phyloP scores from a whole-genome alignment of 1,140 invertebrate genomes.

The Coptotermes formosanus region DNA sequence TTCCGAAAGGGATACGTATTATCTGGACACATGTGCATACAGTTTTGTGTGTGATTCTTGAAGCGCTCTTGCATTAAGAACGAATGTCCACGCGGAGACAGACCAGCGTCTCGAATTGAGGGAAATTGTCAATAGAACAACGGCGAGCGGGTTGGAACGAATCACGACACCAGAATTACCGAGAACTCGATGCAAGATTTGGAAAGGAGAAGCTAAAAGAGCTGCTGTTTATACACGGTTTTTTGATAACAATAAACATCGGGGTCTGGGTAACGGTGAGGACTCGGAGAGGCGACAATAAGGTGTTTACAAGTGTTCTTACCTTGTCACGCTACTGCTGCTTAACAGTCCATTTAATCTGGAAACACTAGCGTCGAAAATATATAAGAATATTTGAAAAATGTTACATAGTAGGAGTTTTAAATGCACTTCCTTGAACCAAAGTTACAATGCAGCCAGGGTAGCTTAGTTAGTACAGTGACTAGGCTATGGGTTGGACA shows the following conservation, averaged over 20 bases:
- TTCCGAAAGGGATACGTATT: too few species aligned
- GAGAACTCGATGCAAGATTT: background rate
- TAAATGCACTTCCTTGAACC: too few species aligned
- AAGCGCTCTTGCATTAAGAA: background rate
- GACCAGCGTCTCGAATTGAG: conserved; percentile 5
- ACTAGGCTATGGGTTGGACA: too few species aligned
- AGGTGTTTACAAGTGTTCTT: background rate
- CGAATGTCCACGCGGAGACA: background rate
- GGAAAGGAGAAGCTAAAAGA: background rate
- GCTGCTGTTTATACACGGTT: conserved; percentile 1
- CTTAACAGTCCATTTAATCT: too few species aligned
- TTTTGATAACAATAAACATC: background rate
- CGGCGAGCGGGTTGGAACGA: background rate
- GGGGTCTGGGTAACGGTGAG: background rate
- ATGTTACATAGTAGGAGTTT: too few species aligned
- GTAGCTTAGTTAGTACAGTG: too few species aligned
- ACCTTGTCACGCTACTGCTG: too few species aligned
- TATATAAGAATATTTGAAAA: too few species aligned
- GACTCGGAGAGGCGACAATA: background rate
- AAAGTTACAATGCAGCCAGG: too few species aligned
- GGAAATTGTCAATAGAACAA: conserved; percentile 15
- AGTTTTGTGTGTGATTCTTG: background rate
- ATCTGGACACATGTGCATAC: too few species aligned
- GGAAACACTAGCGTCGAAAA: too few species aligned
- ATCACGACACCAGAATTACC: background rate